Evolutionary conservation across 2,888 invertebrate genomes (phyloP).

Genomic region (Endomychus coccineus): DNA sequence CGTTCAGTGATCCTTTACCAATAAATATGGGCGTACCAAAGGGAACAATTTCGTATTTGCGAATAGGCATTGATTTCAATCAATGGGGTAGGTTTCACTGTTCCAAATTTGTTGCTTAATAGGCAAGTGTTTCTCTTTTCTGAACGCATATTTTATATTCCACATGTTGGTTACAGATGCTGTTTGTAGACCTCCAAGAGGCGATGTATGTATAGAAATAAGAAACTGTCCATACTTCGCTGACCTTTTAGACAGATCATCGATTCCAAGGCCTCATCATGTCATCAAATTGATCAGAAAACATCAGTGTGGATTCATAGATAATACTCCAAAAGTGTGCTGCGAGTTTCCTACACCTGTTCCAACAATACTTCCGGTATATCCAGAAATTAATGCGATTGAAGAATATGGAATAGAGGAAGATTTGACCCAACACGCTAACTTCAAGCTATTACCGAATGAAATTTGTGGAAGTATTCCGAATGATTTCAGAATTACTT

Average conservation of each 20-base stretch:
- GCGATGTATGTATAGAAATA: conserved; percentile 31
- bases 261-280: conserved; percentile 30
- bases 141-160: neutral
- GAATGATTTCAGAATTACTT: conserved; percentile 48
- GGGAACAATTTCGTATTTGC: too few species aligned
- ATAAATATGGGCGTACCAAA: too few species aligned
- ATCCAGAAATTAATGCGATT: too few species aligned
- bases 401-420: neutral
- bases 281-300: conserved; percentile 30
- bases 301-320: conserved; percentile 44
- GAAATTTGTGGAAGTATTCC: conserved; percentile 54
- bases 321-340: conserved; percentile 49
- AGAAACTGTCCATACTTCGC: conserved; percentile 33
- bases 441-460: conserved; percentile 37
- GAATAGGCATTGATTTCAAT: too few species aligned
- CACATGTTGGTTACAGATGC: too few species aligned
- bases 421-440: conserved; percentile 36
- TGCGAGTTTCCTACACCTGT: conserved; percentile 33
- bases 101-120: too few species aligned
- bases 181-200: conserved; percentile 24
- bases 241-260: conserved; percentile 29
- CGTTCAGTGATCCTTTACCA: too few species aligned
- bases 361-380: neutral
- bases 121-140: neutral
- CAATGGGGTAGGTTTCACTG: too few species aligned